Percentiles rank a stretch among this genome's conserved stretches.
Evolutionary conservation across 2,113 vertebrate species (phyloP).

Genomic region (Nymphicus hollandicus): DNA sequence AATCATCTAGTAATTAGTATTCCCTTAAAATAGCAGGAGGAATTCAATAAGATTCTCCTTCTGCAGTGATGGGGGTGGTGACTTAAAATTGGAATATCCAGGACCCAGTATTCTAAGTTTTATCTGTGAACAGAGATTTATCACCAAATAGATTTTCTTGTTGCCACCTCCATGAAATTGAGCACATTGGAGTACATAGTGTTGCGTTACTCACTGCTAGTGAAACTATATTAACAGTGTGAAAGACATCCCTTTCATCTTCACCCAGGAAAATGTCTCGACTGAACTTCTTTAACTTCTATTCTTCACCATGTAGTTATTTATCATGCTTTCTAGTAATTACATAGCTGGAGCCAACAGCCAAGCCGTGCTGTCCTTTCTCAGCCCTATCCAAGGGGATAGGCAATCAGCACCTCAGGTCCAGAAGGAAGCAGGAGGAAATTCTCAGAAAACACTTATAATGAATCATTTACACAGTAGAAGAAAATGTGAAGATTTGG

Average conservation of each 20-base stretch:
- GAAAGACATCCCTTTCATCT: conserved; percentile 20
- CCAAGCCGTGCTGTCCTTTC: neutral
- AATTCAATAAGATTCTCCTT: conserved; percentile 28
- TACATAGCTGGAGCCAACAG: neutral
- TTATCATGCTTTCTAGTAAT: conserved; percentile 13
- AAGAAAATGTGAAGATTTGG: neutral
- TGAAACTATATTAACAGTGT: conserved; percentile 28
- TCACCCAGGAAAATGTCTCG: neutral
- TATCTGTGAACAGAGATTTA: neutral
- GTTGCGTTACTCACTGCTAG: conserved; percentile 29
- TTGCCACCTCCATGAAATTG: neutral
- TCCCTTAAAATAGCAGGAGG: neutral
- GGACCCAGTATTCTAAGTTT: neutral
- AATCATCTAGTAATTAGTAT: neutral
- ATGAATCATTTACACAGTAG: neutral
- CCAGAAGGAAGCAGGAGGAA: neutral
- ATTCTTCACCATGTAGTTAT: neutral
- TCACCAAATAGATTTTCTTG: conserved; percentile 18
- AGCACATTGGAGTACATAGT: neutral
- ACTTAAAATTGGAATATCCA: conserved; percentile 10
- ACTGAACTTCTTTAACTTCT: neutral
- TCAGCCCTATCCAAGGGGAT: neutral
- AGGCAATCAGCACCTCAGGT: neutral
- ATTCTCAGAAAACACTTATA: neutral
- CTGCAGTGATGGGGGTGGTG: neutral